Conservation (phyloP, 2,113 vertebrate genomes). For the Actenoides lindsayi region DNA sequence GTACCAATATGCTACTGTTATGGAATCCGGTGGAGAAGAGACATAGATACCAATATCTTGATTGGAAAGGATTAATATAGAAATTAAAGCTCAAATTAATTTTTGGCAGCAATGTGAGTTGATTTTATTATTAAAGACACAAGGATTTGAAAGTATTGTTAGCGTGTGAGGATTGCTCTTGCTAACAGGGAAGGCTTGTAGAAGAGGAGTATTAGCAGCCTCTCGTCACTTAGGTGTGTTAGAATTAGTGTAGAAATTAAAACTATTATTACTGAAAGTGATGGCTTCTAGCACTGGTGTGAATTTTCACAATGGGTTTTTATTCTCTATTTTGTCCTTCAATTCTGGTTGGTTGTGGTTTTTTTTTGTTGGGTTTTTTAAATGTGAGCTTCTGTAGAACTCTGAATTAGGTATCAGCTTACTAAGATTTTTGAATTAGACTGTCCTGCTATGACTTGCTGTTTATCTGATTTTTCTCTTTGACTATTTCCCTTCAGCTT, state of each 20-base stretch:
- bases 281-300: not conserved
- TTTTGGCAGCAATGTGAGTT: not conserved
- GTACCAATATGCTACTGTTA: not conserved
- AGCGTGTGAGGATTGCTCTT: not conserved
- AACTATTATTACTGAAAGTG: not conserved
- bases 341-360: not conserved
- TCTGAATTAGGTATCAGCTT: not conserved
- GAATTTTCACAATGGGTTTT: not conserved
- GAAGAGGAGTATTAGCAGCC: not conserved
- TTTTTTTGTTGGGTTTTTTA: not conserved
- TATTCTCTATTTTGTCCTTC: not conserved
- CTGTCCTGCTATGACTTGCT: not conserved
- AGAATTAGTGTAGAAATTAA: not conserved
- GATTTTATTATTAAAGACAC: not conserved
- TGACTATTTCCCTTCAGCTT: not conserved
- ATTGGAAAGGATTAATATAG: not conserved
- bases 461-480: not conserved
- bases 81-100: constrained; percentile 2
- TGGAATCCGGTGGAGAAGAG: not conserved
- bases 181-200: not conserved
- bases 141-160: not conserved
- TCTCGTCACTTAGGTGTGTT: not conserved
- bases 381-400: not conserved
- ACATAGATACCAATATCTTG: not conserved
- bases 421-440: not conserved